Conservation (phyloP, 2,797 vertebrate genomes). For the Chelidonichthys spinosus region DNA sequence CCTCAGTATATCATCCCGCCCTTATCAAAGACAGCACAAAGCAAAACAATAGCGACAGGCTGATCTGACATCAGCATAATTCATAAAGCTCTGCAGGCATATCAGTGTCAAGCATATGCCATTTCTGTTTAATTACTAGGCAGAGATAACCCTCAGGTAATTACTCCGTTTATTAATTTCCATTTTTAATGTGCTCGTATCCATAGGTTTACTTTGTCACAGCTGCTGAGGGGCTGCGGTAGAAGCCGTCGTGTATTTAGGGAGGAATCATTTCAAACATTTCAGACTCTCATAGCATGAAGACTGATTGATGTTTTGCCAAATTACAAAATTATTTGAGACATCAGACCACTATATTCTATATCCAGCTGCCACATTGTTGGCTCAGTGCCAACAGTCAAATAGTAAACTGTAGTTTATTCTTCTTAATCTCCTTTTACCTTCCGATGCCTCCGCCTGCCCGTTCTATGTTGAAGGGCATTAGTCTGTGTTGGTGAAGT, state of each 20-base stretch:
- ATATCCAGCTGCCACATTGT: conserved; percentile 49
- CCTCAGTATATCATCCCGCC: conserved; percentile 26
- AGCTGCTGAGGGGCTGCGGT: conserved; percentile 45
- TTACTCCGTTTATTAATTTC: conserved; percentile 76
- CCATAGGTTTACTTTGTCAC: conserved; percentile 60
- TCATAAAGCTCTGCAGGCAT: conserved; percentile 64
- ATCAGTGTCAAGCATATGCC: conserved; percentile 70
- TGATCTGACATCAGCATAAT: conserved; percentile 64
- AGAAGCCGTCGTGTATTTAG: conserved; percentile 34
- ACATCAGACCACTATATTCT: conserved; percentile 43
- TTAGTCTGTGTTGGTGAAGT: conserved; percentile 16
- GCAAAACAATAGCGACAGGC: conserved; percentile 59
- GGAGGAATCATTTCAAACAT: conserved; percentile 48
- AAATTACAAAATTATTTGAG: too few species aligned
- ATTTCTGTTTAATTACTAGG: conserved; percentile 72
- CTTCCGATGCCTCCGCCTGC: neutral
- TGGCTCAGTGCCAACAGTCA: conserved; percentile 39
- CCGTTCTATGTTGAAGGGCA: conserved; percentile 20
- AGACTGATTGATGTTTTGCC: too few species aligned
- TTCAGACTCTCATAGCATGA: conserved; percentile 29
- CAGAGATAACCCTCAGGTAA: conserved; percentile 76
- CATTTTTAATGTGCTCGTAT: conserved; percentile 62
- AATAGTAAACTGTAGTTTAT: conserved; percentile 38
- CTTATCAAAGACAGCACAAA: conserved; percentile 47
- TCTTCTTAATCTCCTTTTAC: conserved; percentile 17